These are phyloP conservation scores for Antrozous pallidus DNA, from an alignment of 2,797 vertebrate species.

Conservation along the genomic window DNA sequence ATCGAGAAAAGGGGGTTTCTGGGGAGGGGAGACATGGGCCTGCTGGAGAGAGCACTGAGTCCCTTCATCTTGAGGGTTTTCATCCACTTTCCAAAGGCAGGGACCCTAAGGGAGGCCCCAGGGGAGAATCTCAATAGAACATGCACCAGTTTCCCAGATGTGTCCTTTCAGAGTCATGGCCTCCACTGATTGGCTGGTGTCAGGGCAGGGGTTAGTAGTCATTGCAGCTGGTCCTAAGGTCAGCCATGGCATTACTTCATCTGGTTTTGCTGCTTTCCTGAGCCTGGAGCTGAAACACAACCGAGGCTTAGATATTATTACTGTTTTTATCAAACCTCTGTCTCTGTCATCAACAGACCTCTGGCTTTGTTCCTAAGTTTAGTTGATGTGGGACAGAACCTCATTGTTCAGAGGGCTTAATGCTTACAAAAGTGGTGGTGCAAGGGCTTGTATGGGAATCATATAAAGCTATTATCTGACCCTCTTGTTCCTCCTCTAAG, in stretches of 20 bases:
- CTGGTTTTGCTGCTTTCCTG: neutral
- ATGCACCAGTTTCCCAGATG: neutral
- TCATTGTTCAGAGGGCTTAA: neutral
- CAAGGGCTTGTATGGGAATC: neutral
- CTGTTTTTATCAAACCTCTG: neutral
- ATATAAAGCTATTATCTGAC: neutral
- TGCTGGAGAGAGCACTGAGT: neutral
- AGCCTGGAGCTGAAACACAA: neutral
- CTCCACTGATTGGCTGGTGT: neutral
- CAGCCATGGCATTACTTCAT: neutral
- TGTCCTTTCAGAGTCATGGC: neutral
- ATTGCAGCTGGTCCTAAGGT: neutral
- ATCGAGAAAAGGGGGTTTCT: neutral
- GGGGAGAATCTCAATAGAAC: neutral
- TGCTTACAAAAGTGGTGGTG: neutral
- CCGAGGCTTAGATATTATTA: neutral
- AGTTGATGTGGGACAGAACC: neutral
- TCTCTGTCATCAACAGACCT: neutral
- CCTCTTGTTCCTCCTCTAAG: neutral
- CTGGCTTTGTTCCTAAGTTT: neutral
- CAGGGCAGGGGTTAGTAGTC: neutral
- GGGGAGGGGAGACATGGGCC: neutral
- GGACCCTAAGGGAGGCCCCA: neutral
- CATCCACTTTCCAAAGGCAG: neutral
- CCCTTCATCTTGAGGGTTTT: neutral